Conservation (phyloP, 2,888 invertebrate genomes). For the Acanthosepion esculentum region DNA sequence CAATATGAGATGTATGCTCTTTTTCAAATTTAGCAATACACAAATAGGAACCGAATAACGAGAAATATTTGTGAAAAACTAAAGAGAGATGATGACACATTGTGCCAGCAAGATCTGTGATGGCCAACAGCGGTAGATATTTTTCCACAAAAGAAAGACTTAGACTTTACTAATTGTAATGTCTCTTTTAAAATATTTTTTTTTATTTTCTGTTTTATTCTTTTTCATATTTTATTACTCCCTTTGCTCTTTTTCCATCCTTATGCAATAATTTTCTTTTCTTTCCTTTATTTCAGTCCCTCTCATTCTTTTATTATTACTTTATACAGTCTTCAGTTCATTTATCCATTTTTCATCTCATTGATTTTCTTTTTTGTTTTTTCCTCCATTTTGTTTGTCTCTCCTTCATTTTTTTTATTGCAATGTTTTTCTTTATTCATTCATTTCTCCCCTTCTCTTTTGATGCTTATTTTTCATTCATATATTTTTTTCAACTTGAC, state of each 20-base stretch:
- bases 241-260: neutral
- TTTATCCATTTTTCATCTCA: too few species aligned
- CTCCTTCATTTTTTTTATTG: too few species aligned
- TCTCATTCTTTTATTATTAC: neutral
- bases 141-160: neutral
- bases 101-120: neutral
- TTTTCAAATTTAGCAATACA: conserved; percentile 8
- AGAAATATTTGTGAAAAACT: neutral
- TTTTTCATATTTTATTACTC: neutral
- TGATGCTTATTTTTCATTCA: too few species aligned
- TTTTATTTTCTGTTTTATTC: neutral
- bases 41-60: neutral
- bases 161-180: neutral
- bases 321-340: too few species aligned
- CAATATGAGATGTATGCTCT: conserved; percentile 20
- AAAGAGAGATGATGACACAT: neutral
- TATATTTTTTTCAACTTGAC: too few species aligned
- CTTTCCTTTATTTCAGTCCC: neutral
- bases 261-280: neutral
- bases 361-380: too few species aligned
- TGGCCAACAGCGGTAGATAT: neutral
- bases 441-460: too few species aligned
- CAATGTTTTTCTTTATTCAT: too few species aligned
- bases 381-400: too few species aligned
- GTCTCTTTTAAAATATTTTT: neutral